Percentiles rank a stretch among this genome's conserved stretches.
Conservation (phyloP, 2,113 vertebrate species). For the Vulpes ferrilata region DNA sequence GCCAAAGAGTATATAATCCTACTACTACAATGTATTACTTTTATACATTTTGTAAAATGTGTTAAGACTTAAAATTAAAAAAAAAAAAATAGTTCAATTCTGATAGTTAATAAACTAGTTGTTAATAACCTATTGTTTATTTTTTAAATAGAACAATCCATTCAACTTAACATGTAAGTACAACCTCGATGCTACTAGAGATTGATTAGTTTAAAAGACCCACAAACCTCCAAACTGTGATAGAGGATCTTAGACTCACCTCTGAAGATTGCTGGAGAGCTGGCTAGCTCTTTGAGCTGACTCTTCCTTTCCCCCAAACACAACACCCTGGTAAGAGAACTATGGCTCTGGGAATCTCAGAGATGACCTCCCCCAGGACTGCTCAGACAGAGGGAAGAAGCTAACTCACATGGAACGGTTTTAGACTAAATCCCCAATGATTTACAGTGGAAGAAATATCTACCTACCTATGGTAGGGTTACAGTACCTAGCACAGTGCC, state of each 20-base stretch:
- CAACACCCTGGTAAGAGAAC: constrained; percentile 62
- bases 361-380: constrained; percentile 48
- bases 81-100: constrained; percentile 69
- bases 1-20: constrained; percentile 79
- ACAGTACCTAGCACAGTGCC: constrained; percentile 83
- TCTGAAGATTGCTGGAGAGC: constrained; percentile 58
- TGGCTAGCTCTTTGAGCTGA: constrained; percentile 53
- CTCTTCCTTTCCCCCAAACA: constrained; percentile 21
- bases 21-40: constrained; percentile 79
- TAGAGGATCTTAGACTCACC: constrained; percentile 61
- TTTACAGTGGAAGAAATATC: constrained; percentile 72
- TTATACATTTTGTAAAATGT: constrained; percentile 71
- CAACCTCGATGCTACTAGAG: constrained; percentile 66
- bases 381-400: constrained; percentile 37
- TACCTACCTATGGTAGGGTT: constrained; percentile 57
- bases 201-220: constrained; percentile 60
- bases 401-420: constrained; percentile 43
- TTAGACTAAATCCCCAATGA: constrained; percentile 37
- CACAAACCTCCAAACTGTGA: constrained; percentile 50
- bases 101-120: constrained; percentile 79
- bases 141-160: constrained; percentile 75
- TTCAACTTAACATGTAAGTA: constrained; percentile 70
- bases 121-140: constrained; percentile 72
- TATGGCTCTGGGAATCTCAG: constrained; percentile 67
- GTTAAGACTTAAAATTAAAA: constrained; percentile 77